Evolutionary conservation across 2,888 invertebrate genomes (phyloP).

Genomic region (Imbricaverruca yamaguchii): DNA sequence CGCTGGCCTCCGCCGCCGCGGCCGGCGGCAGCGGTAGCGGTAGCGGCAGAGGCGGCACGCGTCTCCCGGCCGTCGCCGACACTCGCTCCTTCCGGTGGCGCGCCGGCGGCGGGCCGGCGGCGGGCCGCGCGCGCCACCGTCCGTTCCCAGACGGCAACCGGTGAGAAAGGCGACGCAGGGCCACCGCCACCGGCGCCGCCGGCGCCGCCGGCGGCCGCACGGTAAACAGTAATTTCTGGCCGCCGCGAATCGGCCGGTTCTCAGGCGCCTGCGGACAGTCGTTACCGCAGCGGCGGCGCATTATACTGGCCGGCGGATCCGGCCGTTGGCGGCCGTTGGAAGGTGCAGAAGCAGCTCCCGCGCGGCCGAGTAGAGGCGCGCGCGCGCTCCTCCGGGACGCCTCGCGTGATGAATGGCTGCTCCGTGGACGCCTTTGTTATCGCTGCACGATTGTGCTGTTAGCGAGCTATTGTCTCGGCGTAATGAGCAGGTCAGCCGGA

Average conservation of each 20-base stretch:
- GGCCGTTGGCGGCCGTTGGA: not conserved
- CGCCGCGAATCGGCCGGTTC: constrained; percentile 6
- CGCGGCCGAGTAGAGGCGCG: not conserved
- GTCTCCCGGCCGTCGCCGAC: not conserved
- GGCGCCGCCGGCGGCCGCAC: not conserved
- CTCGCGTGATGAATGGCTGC: not conserved
- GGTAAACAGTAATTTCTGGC: constrained; percentile 10
- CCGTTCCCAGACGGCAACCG: not conserved
- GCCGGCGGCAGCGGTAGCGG: too few relatives aligned
- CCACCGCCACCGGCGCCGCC: not conserved
- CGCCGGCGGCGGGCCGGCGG: not conserved
- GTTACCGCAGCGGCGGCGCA: not conserved
- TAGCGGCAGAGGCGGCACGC: not conserved
- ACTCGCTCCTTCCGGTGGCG: not conserved
- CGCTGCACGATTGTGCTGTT: constrained; percentile 9
- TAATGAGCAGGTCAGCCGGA: not conserved
- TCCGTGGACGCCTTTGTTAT: not conserved
- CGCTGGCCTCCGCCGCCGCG: not conserved
- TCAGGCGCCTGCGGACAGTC: not conserved
- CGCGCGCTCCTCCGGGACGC: not conserved
- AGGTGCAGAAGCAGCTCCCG: not conserved
- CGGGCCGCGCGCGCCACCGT: not conserved
- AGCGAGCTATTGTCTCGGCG: not conserved
- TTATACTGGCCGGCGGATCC: not conserved
- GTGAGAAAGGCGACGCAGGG: constrained; percentile 4